Conservation (phyloP, 1,140 invertebrate genomes). For the Ceratina calcarata region DNA sequence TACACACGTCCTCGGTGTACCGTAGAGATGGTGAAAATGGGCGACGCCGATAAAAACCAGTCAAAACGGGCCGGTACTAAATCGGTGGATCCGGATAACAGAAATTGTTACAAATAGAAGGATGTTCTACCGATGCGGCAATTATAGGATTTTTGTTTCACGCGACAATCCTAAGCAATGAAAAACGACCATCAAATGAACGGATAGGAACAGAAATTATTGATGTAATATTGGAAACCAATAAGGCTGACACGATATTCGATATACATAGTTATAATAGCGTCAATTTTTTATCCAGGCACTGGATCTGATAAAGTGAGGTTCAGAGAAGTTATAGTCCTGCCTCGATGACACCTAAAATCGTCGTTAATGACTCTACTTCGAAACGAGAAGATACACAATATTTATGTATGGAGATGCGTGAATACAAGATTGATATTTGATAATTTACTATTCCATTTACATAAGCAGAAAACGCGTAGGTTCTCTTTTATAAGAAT, state of each 20-base stretch:
- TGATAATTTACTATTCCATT: too few relatives aligned
- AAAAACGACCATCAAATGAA: slow-evolving; percentile 50
- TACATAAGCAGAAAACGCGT: too few relatives aligned
- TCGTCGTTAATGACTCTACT: not conserved
- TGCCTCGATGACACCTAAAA: slow-evolving; percentile 9
- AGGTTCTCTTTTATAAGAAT: too few relatives aligned
- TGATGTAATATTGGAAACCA: slow-evolving; percentile 64
- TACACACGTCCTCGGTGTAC: not conserved
- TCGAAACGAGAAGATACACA: not conserved
- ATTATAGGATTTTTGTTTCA: slow-evolving; percentile 37
- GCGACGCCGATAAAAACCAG: not conserved
- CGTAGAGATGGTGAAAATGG: too few relatives aligned
- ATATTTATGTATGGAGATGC: not conserved
- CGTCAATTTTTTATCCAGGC: not conserved
- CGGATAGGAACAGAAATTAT: slow-evolving; percentile 52
- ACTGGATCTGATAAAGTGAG: slow-evolving; percentile 55
- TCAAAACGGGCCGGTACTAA: not conserved
- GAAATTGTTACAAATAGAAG: not conserved
- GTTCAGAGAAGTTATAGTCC: slow-evolving; percentile 25
- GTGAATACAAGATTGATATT: not conserved
- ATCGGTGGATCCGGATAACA: not conserved
- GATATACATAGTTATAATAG: slow-evolving; percentile 45
- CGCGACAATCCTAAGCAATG: not conserved
- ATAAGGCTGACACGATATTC: slow-evolving; percentile 46
- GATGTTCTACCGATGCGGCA: slow-evolving; percentile 21